Evolutionary conservation across 2,888 invertebrate species (phyloP).

Genomic region (Celastrina argiolus): DNA sequence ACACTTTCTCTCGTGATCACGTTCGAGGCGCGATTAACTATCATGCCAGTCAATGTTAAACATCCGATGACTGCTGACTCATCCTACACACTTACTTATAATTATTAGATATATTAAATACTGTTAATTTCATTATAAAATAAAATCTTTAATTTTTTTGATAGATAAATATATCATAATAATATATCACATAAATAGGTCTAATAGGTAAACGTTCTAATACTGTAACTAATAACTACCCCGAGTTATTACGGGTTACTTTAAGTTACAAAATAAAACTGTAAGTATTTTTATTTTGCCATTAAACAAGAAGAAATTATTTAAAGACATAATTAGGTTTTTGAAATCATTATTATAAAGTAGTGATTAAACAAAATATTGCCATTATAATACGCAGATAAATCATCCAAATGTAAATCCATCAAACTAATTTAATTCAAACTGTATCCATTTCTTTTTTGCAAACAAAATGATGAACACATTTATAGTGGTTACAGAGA

Average conservation of each 20-base stretch:
- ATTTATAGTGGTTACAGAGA: slow-evolving; percentile 68
- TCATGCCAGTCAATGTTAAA: slow-evolving; percentile 13
- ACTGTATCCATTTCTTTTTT: slow-evolving; percentile 67
- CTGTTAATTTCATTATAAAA: background rate
- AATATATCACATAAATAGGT: background rate
- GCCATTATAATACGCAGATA: slow-evolving; percentile 33
- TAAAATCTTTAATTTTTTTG: no score
- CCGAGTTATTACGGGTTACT: no score
- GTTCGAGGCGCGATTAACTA: slow-evolving; percentile 10
- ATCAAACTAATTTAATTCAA: slow-evolving; percentile 68
- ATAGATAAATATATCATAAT: no score
- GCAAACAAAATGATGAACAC: slow-evolving; percentile 68
- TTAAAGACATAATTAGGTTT: background rate
- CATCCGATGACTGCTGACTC: slow-evolving; percentile 4
- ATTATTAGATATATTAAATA: background rate
- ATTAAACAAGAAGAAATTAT: background rate
- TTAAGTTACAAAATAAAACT: no score
- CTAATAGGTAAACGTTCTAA: no score
- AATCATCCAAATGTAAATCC: slow-evolving; percentile 51
- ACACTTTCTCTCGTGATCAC: slow-evolving; percentile 17
- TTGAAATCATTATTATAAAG: background rate
- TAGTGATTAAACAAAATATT: slow-evolving; percentile 24
- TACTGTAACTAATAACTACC: no score
- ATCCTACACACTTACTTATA: background rate
- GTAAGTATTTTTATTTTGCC: no score